Evolutionary conservation across 2,113 vertebrate species (phyloP).

Genomic region (Thunnus maccoyii): DNA sequence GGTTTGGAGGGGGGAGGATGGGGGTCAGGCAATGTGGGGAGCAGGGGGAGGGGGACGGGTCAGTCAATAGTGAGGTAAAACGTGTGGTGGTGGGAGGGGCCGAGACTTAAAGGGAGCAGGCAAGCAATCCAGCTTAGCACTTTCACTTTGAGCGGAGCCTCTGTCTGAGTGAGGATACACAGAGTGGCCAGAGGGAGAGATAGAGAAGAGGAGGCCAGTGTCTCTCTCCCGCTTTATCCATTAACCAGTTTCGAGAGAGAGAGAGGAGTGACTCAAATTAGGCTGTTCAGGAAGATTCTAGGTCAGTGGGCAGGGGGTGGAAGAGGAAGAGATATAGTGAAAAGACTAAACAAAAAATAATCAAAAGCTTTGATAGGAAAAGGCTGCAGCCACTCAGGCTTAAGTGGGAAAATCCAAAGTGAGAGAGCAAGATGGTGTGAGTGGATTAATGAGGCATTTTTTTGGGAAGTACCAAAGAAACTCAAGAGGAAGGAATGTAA

Average conservation of each 20-base stretch:
- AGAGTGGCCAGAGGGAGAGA: conserved; percentile 63
- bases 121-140: conserved; percentile 70
- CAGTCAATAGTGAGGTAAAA: conserved; percentile 80
- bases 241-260: conserved; percentile 58
- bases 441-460: conserved; percentile 61
- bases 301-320: conserved; percentile 60
- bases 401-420: conserved; percentile 78
- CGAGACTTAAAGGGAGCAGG: conserved; percentile 76
- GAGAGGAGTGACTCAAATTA: conserved; percentile 54
- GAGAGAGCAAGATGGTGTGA: conserved; percentile 70
- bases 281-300: conserved; percentile 65
- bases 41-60: conserved; percentile 68
- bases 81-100: conserved; percentile 81
- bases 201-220: conserved; percentile 57
- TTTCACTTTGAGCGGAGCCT: conserved; percentile 81
- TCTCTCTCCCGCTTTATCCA: conserved; percentile 63
- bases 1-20: conserved; percentile 55
- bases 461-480: conserved; percentile 79
- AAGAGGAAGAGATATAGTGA: conserved; percentile 36
- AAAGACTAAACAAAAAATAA: conserved; percentile 31
- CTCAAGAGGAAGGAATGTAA: conserved; percentile 47
- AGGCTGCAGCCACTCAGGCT: conserved; percentile 63
- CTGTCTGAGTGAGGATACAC: conserved; percentile 64
- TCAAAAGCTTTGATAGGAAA: conserved; percentile 64
- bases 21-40: conserved; percentile 70